A percentile compares a stretch with the other conserved stretches of the same genome.
phyloP scores from a whole-genome alignment of 2,797 vertebrate genomes.

The Danio tinwini region DNA sequence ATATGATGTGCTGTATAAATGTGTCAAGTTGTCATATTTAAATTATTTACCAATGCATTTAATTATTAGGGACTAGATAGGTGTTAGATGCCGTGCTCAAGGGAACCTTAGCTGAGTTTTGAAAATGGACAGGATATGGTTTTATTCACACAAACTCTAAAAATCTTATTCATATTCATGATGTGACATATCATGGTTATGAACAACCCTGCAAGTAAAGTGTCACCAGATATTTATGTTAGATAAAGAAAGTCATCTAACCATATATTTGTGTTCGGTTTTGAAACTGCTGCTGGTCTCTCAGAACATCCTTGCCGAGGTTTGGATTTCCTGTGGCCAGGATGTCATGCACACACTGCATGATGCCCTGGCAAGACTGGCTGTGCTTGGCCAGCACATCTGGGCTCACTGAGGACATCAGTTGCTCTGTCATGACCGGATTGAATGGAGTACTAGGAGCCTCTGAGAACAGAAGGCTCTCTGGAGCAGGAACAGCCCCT shows the following conservation, averaged over 20 bases:
- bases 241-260: slow-evolving; percentile 55
- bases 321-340: slow-evolving; percentile 68
- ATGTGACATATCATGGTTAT: too few species aligned
- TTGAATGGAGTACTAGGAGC: slow-evolving; percentile 62
- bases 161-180: too few species aligned
- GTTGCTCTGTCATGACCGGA: slow-evolving; percentile 56
- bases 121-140: too few species aligned
- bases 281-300: slow-evolving; percentile 66
- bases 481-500: slow-evolving; percentile 83
- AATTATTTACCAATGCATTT: too few species aligned
- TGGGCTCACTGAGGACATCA: slow-evolving; percentile 69
- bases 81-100: too few species aligned
- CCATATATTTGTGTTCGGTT: slow-evolving; percentile 70
- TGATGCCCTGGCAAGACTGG: slow-evolving; percentile 69
- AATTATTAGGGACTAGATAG: too few species aligned
- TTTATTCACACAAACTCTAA: too few species aligned
- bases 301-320: slow-evolving; percentile 71
- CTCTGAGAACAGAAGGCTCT: slow-evolving; percentile 77
- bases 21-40: too few species aligned
- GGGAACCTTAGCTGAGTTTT: too few species aligned
- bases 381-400: slow-evolving; percentile 60
- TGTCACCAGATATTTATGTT: not conserved
- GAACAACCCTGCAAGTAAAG: too few species aligned
- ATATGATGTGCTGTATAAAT: too few species aligned
- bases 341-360: slow-evolving; percentile 77